Base-by-base conservation (phyloP, 2,797 vertebrate genomes). In the Anguilla megastoma region DNA sequence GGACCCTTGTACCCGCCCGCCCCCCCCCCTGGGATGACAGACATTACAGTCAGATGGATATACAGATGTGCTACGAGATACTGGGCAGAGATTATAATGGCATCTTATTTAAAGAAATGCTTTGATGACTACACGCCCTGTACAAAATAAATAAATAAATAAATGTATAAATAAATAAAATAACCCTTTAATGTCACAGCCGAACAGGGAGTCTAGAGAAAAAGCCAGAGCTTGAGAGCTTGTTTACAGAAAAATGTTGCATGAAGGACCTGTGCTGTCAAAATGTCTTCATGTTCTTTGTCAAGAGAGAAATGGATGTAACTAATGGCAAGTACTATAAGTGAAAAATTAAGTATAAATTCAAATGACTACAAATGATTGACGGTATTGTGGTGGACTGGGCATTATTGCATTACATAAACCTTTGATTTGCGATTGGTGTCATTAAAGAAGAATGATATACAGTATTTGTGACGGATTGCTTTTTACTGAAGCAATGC, bases 71-170 rank as follows among this genome's bases (percentile, higher is more conserved):
- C 30, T 71, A 30, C 16, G 3, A 27, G 30, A 33, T 1, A 18
- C 12, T 45, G 74, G 54, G 7, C 7, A 36, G 0, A 58, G 52
- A 41, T 21, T 12, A 3, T 87, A 69, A 48, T 85, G 82, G 88
- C 88, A 48, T 91, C 91, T 89, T 86, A 87, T 90, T 92, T 91
- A 90, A 91, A 91, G 92, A 85, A 87, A 90, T 74, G 27, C 30
- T 16, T 14, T 14, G 12, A 33, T 79, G 36, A 33, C 74, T 74
- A 33, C 18, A 16, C 3, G 27, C 71, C 30, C 2, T 36, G 71
- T n/a, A 66, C 24, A 66, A 60, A 27, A 71, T 0, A 71, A 71
- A 74, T 14, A 14, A 56, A 56, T 56, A 1, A 56, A 56, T 56
- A 56, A 18, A 52, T 52, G 9, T 41, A 41, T 41, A 52, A 52